A percentile compares a stretch with the other conserved stretches of the same genome.
phyloP scores from a whole-genome alignment of 2,888 invertebrate species.

The Andrena haemorrhoa region DNA sequence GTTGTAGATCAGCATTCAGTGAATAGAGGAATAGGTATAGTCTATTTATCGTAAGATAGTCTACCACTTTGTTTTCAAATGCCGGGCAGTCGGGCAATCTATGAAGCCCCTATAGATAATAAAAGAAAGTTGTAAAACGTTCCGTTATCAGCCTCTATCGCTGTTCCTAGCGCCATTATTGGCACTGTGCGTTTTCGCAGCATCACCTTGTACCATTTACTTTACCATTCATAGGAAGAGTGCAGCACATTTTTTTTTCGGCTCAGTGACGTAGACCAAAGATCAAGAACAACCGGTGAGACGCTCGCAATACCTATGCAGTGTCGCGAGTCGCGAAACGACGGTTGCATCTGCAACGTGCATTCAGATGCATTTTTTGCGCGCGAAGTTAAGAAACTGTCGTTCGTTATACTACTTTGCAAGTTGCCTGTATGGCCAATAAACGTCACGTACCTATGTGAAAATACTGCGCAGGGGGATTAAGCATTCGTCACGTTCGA shows the following conservation, averaged over 20 bases:
- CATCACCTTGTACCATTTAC: conserved; percentile 72
- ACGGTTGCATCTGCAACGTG: conserved; percentile 18
- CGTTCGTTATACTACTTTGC: not conserved
- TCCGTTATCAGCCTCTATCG: not conserved
- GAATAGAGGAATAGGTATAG: too few species aligned
- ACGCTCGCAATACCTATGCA: conserved; percentile 6
- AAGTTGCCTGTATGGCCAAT: not conserved
- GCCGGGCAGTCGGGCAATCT: too few species aligned
- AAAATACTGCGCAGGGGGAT: not conserved
- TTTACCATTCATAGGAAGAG: conserved; percentile 63
- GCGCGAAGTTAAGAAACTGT: conserved; percentile 3
- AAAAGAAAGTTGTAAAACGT: not conserved
- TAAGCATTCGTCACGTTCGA: not conserved
- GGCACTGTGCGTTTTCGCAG: conserved; percentile 59
- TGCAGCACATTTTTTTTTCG: conserved; percentile 57
- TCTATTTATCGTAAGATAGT: too few species aligned
- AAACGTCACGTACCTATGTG: not conserved
- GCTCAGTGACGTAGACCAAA: conserved; percentile 68
- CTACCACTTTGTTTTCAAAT: too few species aligned
- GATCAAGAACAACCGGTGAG: conserved; percentile 76
- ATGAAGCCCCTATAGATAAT: too few species aligned
- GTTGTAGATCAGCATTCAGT: too few species aligned
- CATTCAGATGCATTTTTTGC: conserved; percentile 38
- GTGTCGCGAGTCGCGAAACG: conserved; percentile 1
- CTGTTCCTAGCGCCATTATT: conserved; percentile 1